Percentiles rank a stretch among this genome's conserved stretches.
phyloP scores from a whole-genome alignment of 2,113 vertebrate genomes.

The Abramis brama region DNA sequence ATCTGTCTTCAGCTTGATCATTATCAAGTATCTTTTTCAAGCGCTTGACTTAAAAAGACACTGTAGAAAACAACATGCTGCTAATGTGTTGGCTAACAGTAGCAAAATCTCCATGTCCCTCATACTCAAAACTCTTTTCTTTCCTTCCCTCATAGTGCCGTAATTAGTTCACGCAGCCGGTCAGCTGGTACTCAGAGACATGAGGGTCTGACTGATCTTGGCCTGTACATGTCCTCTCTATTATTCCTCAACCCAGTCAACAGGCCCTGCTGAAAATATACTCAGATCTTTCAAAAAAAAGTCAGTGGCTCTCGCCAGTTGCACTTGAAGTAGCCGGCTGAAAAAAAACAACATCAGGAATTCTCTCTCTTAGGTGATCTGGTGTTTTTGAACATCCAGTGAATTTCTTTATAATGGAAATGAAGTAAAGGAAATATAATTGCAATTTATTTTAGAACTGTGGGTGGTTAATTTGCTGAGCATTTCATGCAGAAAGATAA shows the following conservation, averaged over 20 bases:
- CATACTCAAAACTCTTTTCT: conserved; percentile 25
- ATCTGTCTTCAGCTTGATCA: conserved; percentile 1
- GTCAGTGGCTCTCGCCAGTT: conserved; percentile 47
- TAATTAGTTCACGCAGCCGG: conserved; percentile 49
- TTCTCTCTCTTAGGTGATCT: neutral
- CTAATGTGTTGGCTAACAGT: conserved; percentile 1
- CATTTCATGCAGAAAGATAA: too few species aligned
- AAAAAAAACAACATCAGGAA: conserved; percentile 43
- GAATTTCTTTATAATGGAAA: too few species aligned
- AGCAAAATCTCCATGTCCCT: conserved; percentile 18
- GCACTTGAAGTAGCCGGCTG: conserved; percentile 41
- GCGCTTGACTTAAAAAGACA: neutral
- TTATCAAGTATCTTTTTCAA: conserved; percentile 31
- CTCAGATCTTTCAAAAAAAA: conserved; percentile 51
- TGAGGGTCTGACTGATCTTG: conserved; percentile 67
- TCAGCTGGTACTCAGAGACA: conserved; percentile 52
- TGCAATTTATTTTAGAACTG: neutral
- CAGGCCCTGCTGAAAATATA: conserved; percentile 51
- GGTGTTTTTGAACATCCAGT: neutral
- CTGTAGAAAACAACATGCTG: neutral
- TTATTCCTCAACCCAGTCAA: conserved; percentile 52
- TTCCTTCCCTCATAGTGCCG: conserved; percentile 31
- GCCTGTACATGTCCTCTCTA: conserved; percentile 47
- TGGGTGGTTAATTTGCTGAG: too few species aligned
- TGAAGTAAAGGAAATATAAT: neutral